These are phyloP conservation scores for Melanostoma mellinum DNA, from an alignment of 2,888 invertebrate species.

Conservation along the genomic window DNA sequence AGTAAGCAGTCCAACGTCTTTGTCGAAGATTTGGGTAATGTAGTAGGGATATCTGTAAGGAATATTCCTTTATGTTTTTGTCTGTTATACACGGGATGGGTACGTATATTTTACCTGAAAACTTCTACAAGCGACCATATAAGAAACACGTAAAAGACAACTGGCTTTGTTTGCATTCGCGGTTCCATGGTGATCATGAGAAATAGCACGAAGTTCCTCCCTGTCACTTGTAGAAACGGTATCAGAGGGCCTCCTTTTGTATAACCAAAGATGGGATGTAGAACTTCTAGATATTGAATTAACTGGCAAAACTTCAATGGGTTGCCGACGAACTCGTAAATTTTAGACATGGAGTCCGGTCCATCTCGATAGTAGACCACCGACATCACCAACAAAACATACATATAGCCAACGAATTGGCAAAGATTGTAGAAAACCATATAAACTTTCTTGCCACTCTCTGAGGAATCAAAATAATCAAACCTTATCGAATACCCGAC, in stretches of 20 bases:
- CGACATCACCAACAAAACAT: constrained; percentile 88
- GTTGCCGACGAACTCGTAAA: constrained; percentile 89
- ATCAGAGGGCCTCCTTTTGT: constrained; percentile 89
- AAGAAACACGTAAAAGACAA: constrained; percentile 93
- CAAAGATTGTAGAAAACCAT: constrained; percentile 93
- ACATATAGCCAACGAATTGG: constrained; percentile 93
- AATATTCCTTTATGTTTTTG: neutral
- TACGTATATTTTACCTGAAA: constrained; percentile 85
- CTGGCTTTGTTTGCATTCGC: constrained; percentile 93
- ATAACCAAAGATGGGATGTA: constrained; percentile 94
- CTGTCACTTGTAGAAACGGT: constrained; percentile 90
- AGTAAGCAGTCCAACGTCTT: constrained; percentile 88
- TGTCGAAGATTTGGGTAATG: constrained; percentile 89
- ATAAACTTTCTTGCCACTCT: constrained; percentile 91
- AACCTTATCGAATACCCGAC: constrained; percentile 77
- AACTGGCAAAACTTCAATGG: constrained; percentile 92
- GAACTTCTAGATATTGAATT: constrained; percentile 92
- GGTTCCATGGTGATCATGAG: constrained; percentile 92
- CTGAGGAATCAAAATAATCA: constrained; percentile 80
- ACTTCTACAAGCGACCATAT: constrained; percentile 93
- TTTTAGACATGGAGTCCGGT: constrained; percentile 86
- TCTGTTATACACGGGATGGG: constrained; percentile 1
- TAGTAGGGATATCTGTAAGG: constrained; percentile 94
- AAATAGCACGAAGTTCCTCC: constrained; percentile 91
- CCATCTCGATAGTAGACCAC: constrained; percentile 90